Evolutionary conservation across 2,888 invertebrate genomes (phyloP), one percentile per base, ranked within the genome.

Genomic region (Idaea dimidiata): DNA sequence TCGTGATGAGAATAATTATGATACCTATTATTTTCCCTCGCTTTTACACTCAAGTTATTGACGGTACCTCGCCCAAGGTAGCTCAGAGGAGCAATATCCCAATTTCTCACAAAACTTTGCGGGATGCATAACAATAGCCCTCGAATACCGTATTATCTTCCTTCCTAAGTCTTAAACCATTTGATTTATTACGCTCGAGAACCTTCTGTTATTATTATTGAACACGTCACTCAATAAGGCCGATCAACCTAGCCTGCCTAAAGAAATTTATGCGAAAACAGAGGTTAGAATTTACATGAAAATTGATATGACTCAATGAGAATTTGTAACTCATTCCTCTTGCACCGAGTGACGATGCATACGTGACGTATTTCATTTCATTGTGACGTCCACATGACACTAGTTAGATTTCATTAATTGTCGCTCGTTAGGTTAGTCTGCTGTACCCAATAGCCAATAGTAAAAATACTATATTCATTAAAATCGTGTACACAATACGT

Each of bases 1-100:
- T 65, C 71, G 72, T 71, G 72, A 67, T 63, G 60, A 24, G 72
- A 72, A 72, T 72, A 66, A 69, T 70, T 70, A 68, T 59, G 54
- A 63, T 55, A 58, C 58, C 57, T 56, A 68, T 63, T 64, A 66
- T 68, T 68, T 66, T 63, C 33, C 65, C 62, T 60, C 63, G 60
- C 57, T 67, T 62, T 65, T 63, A 56, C 17, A 64, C 67, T 62
- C 17, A 62, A 62, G 63, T 54, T 57, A 64, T 57, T 61, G 64
- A 61, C 59, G 59, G 58, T 43, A 14, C 43, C 43, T 57, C 33
- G 58, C 63, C 55, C 57, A 61, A 60, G 58, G 62, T 57, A 61
- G 60, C 62, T 62, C 59, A 54, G 58, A 60, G 24, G 56, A 66
- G 64, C 61, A 68, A 69, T 68, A 67, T 64, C 65, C 68, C 66